Evolutionary conservation across 1,140 invertebrate species (phyloP).

Genomic region (Monochamus saltuarius): DNA sequence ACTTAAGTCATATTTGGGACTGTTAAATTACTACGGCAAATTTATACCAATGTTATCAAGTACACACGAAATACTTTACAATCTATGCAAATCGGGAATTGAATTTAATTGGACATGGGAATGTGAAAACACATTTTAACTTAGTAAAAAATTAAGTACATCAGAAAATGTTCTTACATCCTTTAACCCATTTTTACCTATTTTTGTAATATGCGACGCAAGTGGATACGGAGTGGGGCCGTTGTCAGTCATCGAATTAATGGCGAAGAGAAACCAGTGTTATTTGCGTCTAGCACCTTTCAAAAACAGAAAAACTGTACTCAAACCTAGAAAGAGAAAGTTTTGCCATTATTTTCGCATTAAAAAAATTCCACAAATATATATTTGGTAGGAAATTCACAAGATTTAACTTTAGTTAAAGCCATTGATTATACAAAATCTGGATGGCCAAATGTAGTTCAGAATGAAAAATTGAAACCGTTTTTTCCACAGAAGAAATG

Average conservation of each 20-base stretch:
- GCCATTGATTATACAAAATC: conserved; percentile 4
- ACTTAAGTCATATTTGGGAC: conserved; percentile 49
- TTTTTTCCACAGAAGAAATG: conserved; percentile 12
- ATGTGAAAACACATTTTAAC: conserved; percentile 42
- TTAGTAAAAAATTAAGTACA: conserved; percentile 38
- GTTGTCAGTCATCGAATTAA: conserved; percentile 43
- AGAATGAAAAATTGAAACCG: conserved; percentile 9
- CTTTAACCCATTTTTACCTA: conserved; percentile 38
- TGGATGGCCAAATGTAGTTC: conserved; percentile 17
- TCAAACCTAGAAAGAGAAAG: conserved; percentile 34
- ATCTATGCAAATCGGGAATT: conserved; percentile 45
- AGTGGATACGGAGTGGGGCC: conserved; percentile 47
- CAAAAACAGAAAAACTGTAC: conserved; percentile 36
- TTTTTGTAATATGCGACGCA: conserved; percentile 46
- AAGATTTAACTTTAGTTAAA: conserved; percentile 15
- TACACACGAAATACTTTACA: conserved; percentile 47
- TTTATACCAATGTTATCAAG: conserved; percentile 49
- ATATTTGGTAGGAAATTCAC: conserved; percentile 31
- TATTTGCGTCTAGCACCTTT: conserved; percentile 43
- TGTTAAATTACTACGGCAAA: conserved; percentile 49
- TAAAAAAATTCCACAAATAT: conserved; percentile 35
- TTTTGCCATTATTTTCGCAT: conserved; percentile 32
- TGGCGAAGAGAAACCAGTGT: conserved; percentile 43
- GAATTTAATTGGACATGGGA: conserved; percentile 43
- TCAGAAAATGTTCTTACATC: conserved; percentile 37